Conservation (phyloP, 2,113 vertebrate genomes). For the Otocyon megalotis region DNA sequence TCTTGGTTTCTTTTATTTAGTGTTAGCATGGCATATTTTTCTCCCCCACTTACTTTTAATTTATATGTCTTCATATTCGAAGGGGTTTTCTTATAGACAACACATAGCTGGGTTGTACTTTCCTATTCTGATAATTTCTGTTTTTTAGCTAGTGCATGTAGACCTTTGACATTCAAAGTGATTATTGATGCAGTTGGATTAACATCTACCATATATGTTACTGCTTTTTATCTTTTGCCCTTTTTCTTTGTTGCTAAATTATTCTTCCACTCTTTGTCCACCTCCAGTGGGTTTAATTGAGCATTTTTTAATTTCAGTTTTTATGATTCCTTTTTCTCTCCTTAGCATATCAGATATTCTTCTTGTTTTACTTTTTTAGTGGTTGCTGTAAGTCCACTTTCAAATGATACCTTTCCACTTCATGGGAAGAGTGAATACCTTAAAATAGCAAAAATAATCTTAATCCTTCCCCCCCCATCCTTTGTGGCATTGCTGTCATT, state of each 20-base stretch:
- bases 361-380: background rate
- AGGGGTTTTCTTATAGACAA: background rate
- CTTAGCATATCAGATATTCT: background rate
- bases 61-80: background rate
- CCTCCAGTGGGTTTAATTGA: background rate
- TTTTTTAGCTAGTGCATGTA: background rate
- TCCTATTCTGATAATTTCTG: background rate
- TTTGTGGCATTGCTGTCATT: background rate
- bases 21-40: background rate
- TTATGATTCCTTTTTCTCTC: background rate
- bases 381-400: background rate
- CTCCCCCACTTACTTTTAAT: background rate
- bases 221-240: background rate
- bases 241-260: background rate
- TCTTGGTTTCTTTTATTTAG: conserved; percentile 3
- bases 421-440: background rate
- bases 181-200: background rate
- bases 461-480: background rate
- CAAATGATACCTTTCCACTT: background rate
- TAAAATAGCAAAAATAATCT: background rate
- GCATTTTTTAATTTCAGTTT: background rate
- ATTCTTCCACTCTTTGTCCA: background rate
- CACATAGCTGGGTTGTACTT: background rate
- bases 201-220: background rate
- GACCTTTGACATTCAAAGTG: background rate